Evolutionary conservation across 2,797 vertebrate species (phyloP).

Genomic region (Sciurus vulgaris): DNA sequence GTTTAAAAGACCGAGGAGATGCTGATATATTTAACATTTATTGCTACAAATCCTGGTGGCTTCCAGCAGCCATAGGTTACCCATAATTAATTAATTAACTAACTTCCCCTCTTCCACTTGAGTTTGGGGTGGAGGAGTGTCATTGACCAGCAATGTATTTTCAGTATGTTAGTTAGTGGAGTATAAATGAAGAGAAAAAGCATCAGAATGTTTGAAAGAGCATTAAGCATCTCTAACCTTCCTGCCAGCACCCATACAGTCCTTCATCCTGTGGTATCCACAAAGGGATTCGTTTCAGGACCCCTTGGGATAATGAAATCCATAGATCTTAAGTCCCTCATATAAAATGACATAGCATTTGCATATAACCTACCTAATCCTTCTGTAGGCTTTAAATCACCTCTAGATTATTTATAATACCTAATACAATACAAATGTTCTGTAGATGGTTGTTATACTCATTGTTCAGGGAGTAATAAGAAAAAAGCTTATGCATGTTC

Average conservation of each 20-base stretch:
- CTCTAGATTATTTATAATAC: background rate
- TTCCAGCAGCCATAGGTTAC: background rate
- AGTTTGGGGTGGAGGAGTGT: background rate
- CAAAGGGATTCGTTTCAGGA: no score
- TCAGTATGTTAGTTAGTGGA: background rate
- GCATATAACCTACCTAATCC: background rate
- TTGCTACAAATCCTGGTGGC: background rate
- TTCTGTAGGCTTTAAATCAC: background rate
- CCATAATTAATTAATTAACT: background rate
- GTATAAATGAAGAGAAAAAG: background rate
- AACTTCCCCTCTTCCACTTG: background rate
- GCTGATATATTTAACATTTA: background rate
- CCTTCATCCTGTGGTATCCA: background rate
- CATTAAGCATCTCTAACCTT: background rate
- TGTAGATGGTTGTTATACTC: background rate
- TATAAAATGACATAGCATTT: background rate
- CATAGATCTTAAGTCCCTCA: background rate
- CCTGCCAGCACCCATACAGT: background rate
- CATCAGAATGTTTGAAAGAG: background rate
- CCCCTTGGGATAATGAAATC: background rate
- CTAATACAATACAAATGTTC: background rate
- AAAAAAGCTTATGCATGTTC: background rate
- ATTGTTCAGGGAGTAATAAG: background rate
- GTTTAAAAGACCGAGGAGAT: background rate
- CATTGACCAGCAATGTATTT: background rate